phyloP scores from a whole-genome alignment of 2,888 invertebrate genomes.

The Sphaeridia pumilis region DNA sequence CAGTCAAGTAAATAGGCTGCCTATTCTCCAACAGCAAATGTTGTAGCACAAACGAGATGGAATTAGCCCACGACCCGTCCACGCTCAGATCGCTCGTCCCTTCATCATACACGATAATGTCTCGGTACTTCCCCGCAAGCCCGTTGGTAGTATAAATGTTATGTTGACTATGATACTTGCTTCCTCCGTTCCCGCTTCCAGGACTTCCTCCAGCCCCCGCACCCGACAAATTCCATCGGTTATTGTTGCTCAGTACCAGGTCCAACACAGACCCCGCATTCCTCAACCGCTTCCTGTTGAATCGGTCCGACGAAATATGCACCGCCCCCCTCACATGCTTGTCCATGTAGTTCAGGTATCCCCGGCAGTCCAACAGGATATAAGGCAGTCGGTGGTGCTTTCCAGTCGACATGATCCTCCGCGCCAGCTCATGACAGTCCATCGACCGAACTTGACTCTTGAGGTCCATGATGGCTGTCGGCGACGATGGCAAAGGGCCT shows the following conservation, averaged over 20 bases:
- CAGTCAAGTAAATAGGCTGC: constrained; percentile 53
- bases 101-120: constrained; percentile 60
- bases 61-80: constrained; percentile 49
- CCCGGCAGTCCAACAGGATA: constrained; percentile 53
- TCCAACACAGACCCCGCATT: constrained; percentile 54
- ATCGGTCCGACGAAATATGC: constrained; percentile 58
- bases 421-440: constrained; percentile 45
- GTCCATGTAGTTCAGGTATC: constrained; percentile 57
- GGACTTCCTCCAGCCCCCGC: constrained; percentile 37
- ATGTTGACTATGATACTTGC: background rate
- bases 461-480: constrained; percentile 15
- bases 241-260: constrained; percentile 52
- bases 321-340: constrained; percentile 56
- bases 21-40: constrained; percentile 56
- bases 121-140: constrained; percentile 37
- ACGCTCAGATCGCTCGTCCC: constrained; percentile 47
- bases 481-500: background rate
- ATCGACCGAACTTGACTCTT: constrained; percentile 43
- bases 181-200: constrained; percentile 2
- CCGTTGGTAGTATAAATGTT: constrained; percentile 12
- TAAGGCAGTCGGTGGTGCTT: constrained; percentile 37
- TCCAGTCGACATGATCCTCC: constrained; percentile 37
- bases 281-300: constrained; percentile 54
- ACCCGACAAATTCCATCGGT: constrained; percentile 48
- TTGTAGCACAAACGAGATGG: constrained; percentile 52